Base-by-base conservation (phyloP, 2,797 vertebrate genomes). In the Sandelia bainsii region DNA sequence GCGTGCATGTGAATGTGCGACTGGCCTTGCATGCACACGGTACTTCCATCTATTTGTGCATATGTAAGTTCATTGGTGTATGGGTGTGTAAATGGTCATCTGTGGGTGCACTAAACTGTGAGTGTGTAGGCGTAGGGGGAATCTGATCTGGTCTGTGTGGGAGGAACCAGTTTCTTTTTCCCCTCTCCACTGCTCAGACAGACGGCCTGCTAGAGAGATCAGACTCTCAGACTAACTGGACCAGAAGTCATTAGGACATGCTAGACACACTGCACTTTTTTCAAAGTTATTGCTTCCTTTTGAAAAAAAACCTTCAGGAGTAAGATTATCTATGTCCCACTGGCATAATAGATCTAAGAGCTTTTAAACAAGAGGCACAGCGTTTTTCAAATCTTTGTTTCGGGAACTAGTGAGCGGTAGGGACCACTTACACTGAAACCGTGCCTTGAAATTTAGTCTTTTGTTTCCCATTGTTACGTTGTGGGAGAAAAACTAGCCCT, bases 201-300 rank as follows among this genome's bases (percentile, higher is more conserved):
- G 92, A 93, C 92, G 66, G 90, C 91, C 93, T 93, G 93, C 87
- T 93, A 92, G 86, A 93, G 77, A 93, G 87, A 93, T 93, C 93
- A 93, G 90, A 90, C 90, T 87, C 77, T 88, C 86, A 90, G 86
- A 92, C 92, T 87, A 90, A 93, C 90, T 78, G 91, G 90, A 92
- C 91, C 90, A 91, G 89, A 87, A 91, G 87, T 91, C 91, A 93
- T 93, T 90, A 93, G 88, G 87, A 90, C 84, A 89, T 72, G 76
- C 77, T 80, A 91, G 89, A 91, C 90, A 90, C 85, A 82, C 82
- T 57, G 32, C 3, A 29, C 29, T 75, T 84, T 83, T 45, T 45
- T 45, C 17, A n/a, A 17, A 17, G 72, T 80, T 83, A 77, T 85
- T 75, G 67, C 86, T 87, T 90, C 85, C 83, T 83, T 78, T 84